phyloP scores from a whole-genome alignment of 2,797 vertebrate genomes.

The Pygocentrus nattereri region DNA sequence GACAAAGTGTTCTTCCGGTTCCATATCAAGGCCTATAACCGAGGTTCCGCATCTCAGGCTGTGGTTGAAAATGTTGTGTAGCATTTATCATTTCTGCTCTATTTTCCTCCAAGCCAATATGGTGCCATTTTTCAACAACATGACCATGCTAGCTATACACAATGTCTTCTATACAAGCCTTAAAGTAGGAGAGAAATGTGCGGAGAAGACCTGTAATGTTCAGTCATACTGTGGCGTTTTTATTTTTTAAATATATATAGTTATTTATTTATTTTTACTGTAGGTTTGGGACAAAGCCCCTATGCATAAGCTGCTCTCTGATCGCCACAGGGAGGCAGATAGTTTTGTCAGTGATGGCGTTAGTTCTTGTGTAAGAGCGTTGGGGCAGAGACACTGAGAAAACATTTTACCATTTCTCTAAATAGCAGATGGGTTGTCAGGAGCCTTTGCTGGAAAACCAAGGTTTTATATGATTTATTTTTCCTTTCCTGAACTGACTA shows the following conservation, averaged over 20 bases:
- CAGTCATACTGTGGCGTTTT: background rate
- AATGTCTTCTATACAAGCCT: background rate
- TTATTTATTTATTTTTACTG: conserved; percentile 3
- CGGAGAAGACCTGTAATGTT: background rate
- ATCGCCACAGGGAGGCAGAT: background rate
- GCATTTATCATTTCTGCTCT: conserved; percentile 73
- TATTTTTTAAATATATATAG: too few relatives aligned
- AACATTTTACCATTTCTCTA: background rate
- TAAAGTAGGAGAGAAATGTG: conserved; percentile 36
- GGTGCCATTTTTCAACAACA: conserved; percentile 62
- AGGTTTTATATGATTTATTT: conserved; percentile 22
- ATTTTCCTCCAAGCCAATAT: conserved; percentile 58
- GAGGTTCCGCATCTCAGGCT: conserved; percentile 69
- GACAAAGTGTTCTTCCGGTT: conserved; percentile 61
- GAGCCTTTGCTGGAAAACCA: background rate
- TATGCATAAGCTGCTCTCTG: conserved; percentile 28
- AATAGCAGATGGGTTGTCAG: conserved; percentile 26
- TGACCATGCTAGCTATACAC: too few relatives aligned
- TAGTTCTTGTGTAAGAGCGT: background rate
- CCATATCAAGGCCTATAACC: conserved; percentile 53
- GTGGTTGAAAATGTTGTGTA: conserved; percentile 48
- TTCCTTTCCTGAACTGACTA: background rate
- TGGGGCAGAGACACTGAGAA: background rate
- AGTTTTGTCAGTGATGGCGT: conserved; percentile 11
- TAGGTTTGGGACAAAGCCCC: conserved; percentile 38